Conservation (phyloP, 2,888 invertebrate species). For the Brenthis hecate region DNA sequence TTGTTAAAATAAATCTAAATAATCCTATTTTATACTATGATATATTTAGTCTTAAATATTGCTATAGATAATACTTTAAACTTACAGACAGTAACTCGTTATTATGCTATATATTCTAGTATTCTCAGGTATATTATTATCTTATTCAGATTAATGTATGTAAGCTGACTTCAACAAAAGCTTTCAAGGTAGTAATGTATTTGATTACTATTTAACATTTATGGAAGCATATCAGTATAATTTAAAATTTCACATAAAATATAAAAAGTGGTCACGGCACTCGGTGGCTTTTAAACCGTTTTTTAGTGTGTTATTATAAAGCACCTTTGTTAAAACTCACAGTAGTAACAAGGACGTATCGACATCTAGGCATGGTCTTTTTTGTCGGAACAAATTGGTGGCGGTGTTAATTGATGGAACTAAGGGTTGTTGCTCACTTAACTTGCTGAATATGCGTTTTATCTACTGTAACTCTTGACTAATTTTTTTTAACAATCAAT, state of each 20-base stretch:
- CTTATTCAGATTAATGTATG: too few species aligned
- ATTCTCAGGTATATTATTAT: too few species aligned
- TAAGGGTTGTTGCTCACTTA: slow-evolving; percentile 40
- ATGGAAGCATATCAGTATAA: slow-evolving; percentile 4
- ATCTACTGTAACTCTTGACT: neutral
- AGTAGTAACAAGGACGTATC: slow-evolving; percentile 68
- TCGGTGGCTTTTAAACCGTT: slow-evolving; percentile 37
- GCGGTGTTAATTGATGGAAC: slow-evolving; percentile 73
- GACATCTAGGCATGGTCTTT: slow-evolving; percentile 64
- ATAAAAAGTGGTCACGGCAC: slow-evolving; percentile 19
- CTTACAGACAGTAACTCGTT: neutral
- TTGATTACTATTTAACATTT: neutral
- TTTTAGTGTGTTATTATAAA: slow-evolving; percentile 39
- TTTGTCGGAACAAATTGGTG: slow-evolving; percentile 67
- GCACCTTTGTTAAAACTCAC: slow-evolving; percentile 42
- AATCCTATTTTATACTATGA: too few species aligned
- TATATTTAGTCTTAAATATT: too few species aligned
- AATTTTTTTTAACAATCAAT: too few species aligned
- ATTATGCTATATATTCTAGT: neutral
- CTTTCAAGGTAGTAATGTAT: slow-evolving; percentile 5
- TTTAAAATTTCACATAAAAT: neutral
- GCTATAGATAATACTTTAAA: too few species aligned
- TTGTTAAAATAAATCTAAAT: neutral
- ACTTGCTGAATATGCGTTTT: neutral
- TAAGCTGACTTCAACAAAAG: neutral